Evolutionary conservation across 2,113 vertebrate genomes (phyloP).

Genomic region (Gracilinanus agilis): DNA sequence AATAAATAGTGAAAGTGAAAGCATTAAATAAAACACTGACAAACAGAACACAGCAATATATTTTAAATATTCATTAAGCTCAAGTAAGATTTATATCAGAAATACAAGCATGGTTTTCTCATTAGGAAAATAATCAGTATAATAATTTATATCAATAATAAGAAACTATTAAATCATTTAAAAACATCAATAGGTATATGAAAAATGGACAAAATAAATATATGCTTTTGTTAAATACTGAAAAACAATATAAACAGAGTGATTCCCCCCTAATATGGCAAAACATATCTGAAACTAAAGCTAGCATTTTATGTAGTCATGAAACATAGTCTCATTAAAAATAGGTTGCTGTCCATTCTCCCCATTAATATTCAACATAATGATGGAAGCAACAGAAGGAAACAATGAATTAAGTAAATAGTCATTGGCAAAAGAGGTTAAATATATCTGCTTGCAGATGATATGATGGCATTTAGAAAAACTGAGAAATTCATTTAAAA

Average conservation of each 20-base stretch:
- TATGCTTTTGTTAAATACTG: neutral
- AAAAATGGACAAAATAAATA: neutral
- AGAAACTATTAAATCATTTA: neutral
- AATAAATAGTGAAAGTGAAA: neutral
- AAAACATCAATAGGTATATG: neutral
- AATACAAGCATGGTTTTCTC: neutral
- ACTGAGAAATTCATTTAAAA: neutral
- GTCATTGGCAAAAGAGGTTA: neutral
- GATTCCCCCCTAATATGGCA: neutral
- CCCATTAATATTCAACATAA: neutral
- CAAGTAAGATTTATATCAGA: slow-evolving; percentile 1
- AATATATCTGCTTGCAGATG: neutral
- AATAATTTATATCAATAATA: neutral
- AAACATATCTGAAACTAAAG: neutral
- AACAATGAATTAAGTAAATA: neutral
- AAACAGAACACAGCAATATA: neutral
- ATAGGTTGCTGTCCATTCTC: neutral
- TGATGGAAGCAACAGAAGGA: neutral
- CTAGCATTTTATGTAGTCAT: neutral
- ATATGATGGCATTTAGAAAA: neutral
- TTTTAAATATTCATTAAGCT: neutral
- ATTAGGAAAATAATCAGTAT: neutral
- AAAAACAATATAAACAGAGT: neutral
- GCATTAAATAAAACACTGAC: no score
- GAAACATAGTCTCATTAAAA: neutral